These are phyloP conservation scores for Carterocephalus palaemon DNA, from an alignment of 2,888 invertebrate genomes.

Conservation along the genomic window DNA sequence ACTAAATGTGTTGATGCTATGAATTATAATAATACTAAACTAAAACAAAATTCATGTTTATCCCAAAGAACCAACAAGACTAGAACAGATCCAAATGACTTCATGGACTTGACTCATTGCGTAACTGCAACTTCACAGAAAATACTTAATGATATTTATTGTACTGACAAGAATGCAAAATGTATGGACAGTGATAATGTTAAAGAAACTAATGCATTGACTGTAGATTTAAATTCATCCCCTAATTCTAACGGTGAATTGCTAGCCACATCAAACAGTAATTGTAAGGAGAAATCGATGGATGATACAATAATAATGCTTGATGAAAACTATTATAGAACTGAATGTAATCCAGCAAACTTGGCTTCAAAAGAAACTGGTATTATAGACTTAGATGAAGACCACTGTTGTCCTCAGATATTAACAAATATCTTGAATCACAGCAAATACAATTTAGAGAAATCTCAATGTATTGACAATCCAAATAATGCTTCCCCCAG, in stretches of 20 bases:
- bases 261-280: constrained; percentile 44
- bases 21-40: constrained; percentile 27
- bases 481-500: too few species aligned
- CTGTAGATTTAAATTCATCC: constrained; percentile 54
- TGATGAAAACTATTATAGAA: constrained; percentile 27
- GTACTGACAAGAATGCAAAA: constrained; percentile 41
- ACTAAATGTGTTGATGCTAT: constrained; percentile 43
- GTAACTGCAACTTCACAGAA: constrained; percentile 38
- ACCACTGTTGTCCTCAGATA: neutral
- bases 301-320: constrained; percentile 46
- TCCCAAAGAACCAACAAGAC: constrained; percentile 40
- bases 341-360: neutral
- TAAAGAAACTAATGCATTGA: constrained; percentile 22
- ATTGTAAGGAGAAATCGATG: constrained; percentile 32
- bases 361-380: neutral
- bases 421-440: neutral
- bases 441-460: too few species aligned
- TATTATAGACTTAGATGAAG: constrained; percentile 8
- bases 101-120: constrained; percentile 65
- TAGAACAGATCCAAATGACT: constrained; percentile 50
- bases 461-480: too few species aligned
- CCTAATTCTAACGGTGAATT: constrained; percentile 50
- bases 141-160: constrained; percentile 35
- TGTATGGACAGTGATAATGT: constrained; percentile 16
- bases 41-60: constrained; percentile 27